Percentiles rank a stretch among this genome's conserved stretches.
These are phyloP conservation scores for Lepidotrigona ventralis DNA, from an alignment of 1,140 invertebrate genomes.

Conservation along the genomic window DNA sequence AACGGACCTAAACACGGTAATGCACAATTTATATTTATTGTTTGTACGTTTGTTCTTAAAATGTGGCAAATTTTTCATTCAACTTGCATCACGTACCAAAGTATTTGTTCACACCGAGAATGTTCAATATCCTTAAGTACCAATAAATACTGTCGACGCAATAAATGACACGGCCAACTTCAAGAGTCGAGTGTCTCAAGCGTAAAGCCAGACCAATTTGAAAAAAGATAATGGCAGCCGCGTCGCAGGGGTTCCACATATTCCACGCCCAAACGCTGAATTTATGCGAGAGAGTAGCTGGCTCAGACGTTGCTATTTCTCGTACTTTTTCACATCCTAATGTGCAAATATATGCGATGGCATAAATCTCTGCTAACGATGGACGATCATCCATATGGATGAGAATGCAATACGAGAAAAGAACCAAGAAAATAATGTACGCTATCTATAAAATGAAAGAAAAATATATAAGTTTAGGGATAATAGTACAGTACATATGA, in stretches of 20 bases:
- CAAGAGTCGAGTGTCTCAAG: conserved; percentile 86
- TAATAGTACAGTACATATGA: neutral
- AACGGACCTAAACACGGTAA: conserved; percentile 88
- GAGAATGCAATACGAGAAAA: conserved; percentile 95
- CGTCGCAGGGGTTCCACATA: conserved; percentile 95
- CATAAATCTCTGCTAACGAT: conserved; percentile 93
- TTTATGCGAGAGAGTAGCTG: conserved; percentile 92
- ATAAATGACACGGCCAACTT: conserved; percentile 92
- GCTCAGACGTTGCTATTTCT: conserved; percentile 93
- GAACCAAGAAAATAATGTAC: conserved; percentile 94
- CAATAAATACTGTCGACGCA: conserved; percentile 97
- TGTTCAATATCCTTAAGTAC: conserved; percentile 97
- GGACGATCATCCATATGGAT: conserved; percentile 89
- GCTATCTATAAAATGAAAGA: conserved; percentile 87
- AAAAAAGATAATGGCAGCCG: conserved; percentile 91
- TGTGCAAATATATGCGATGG: conserved; percentile 94
- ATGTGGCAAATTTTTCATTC: neutral
- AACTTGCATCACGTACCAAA: conserved; percentile 84
- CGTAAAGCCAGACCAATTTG: conserved; percentile 89
- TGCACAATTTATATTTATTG: conserved; percentile 1
- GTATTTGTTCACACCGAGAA: conserved; percentile 97
- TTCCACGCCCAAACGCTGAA: conserved; percentile 95
- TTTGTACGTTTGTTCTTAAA: neutral
- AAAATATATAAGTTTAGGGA: conserved; percentile 1
- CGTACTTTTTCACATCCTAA: conserved; percentile 96